Evolutionary conservation across 2,113 vertebrate genomes (phyloP).

Genomic region (Parus major): DNA sequence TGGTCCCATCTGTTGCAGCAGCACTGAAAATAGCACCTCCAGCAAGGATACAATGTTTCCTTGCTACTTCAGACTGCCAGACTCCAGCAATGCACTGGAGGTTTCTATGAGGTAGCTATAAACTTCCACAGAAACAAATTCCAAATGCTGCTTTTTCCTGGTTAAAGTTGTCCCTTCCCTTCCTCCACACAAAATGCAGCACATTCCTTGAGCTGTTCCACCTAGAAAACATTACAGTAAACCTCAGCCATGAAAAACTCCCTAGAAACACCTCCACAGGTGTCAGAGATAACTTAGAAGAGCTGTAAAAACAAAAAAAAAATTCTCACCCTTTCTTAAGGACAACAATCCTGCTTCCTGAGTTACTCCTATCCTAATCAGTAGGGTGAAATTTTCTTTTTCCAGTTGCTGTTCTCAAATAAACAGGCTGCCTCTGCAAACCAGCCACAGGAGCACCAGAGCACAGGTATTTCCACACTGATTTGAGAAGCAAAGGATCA

Average conservation of each 20-base stretch:
- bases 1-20: not conserved
- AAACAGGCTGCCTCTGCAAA: not conserved
- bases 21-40: not conserved
- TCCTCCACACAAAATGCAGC: not conserved
- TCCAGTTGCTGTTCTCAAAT: not conserved
- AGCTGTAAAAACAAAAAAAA: not conserved
- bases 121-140: not conserved
- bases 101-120: not conserved
- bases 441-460: accelerated
- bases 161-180: not conserved
- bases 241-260: not conserved
- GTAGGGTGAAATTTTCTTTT: not conserved
- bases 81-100: not conserved
- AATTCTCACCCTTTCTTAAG: not conserved
- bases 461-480: accelerated
- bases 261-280: not conserved
- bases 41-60: not conserved
- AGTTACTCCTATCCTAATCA: not conserved
- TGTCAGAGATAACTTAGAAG: not conserved
- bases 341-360: not conserved
- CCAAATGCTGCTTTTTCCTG: not conserved
- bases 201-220: not conserved
- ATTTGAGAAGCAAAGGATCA: not conserved
- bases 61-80: not conserved
- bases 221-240: not conserved